Conservation (phyloP, 2,888 invertebrate species). For the Conomelus anceps region DNA sequence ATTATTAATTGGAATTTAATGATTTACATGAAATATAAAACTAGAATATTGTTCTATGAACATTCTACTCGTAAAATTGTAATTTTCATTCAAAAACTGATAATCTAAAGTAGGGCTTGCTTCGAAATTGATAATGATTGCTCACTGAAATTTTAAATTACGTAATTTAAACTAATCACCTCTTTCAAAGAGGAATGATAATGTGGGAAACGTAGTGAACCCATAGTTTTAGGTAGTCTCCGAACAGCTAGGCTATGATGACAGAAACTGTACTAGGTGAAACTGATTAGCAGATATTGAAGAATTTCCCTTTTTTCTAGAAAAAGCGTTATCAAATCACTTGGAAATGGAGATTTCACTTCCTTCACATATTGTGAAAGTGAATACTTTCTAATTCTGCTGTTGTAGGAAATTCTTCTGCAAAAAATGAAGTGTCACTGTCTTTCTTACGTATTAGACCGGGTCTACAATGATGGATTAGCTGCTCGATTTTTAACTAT, state of each 20-base stretch:
- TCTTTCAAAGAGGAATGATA: too few relatives aligned
- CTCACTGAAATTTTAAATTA: neutral
- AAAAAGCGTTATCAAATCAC: neutral
- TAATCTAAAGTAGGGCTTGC: too few relatives aligned
- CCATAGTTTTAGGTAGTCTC: too few relatives aligned
- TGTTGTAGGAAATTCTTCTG: neutral
- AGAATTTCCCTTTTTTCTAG: neutral
- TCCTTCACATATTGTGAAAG: neutral
- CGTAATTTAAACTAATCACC: neutral
- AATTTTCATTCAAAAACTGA: too few relatives aligned
- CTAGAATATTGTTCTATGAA: too few relatives aligned
- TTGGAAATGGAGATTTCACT: neutral
- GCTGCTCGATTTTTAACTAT: neutral
- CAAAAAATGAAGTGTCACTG: neutral
- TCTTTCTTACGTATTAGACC: neutral
- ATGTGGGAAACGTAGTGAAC: too few relatives aligned
- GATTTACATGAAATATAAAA: too few relatives aligned
- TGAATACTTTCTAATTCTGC: neutral
- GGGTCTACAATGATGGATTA: too few relatives aligned
- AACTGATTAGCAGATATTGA: neutral
- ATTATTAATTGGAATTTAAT: too few relatives aligned
- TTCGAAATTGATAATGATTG: too few relatives aligned
- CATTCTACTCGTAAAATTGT: too few relatives aligned
- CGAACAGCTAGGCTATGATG: too few relatives aligned
- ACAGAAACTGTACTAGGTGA: neutral